A percentile compares a stretch with the other conserved stretches of the same genome.
Conservation (phyloP, 2,888 invertebrate species). For the Sericinus montela region DNA sequence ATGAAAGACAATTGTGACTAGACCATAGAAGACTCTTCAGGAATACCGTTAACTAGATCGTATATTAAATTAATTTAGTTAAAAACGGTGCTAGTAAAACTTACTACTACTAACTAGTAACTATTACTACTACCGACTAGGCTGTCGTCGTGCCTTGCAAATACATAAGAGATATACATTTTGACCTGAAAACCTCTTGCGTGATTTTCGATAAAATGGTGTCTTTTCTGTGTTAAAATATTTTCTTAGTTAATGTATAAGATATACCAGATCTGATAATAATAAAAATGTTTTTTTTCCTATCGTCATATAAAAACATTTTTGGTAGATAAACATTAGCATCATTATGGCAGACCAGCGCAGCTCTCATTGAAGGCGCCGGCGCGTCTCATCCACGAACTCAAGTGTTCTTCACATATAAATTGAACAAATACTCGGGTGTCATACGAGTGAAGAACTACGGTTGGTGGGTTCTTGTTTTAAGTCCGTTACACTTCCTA, state of each 20-base stretch:
- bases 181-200: too few relatives aligned
- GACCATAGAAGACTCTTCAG: slow-evolving; percentile 71
- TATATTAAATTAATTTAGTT: slow-evolving; percentile 69
- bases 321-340: slow-evolving; percentile 14
- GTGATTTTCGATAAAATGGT: too few relatives aligned
- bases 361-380: slow-evolving; percentile 40
- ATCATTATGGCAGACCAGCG: slow-evolving; percentile 13
- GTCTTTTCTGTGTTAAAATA: too few relatives aligned
- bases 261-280: too few relatives aligned
- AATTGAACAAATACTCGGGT: slow-evolving; percentile 54
- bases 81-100: slow-evolving; percentile 20
- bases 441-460: slow-evolving; percentile 25
- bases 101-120: too few relatives aligned
- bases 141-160: too few relatives aligned
- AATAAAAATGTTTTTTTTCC: too few relatives aligned
- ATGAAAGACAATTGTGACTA: slow-evolving; percentile 34
- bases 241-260: too few relatives aligned
- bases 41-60: slow-evolving; percentile 64
- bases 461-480: slow-evolving; percentile 26
- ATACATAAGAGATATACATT: too few relatives aligned
- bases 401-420: slow-evolving; percentile 44
- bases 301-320: slow-evolving; percentile 10
- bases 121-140: too few relatives aligned
- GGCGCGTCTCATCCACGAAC: slow-evolving; percentile 42
- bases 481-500: slow-evolving; percentile 23